Percentiles rank a stretch among this genome's conserved stretches.
phyloP scores from a whole-genome alignment of 2,113 vertebrate genomes.

The Xiphias gladius region DNA sequence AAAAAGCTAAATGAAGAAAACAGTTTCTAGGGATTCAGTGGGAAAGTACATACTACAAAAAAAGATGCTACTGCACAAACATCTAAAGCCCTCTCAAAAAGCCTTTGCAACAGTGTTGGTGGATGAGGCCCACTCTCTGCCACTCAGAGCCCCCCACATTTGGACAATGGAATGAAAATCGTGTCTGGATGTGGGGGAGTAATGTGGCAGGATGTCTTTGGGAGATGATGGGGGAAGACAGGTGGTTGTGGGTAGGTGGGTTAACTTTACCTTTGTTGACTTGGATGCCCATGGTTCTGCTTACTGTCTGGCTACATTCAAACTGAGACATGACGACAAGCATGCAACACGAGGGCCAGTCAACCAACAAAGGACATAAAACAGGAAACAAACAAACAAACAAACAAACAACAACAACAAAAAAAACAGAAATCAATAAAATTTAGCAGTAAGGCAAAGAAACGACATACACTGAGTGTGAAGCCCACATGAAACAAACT shows the following conservation, averaged over 20 bases:
- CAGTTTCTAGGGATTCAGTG: slow-evolving; percentile 8
- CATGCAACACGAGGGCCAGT: slow-evolving; percentile 79
- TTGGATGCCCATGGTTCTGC: slow-evolving; percentile 80
- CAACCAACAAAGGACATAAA: slow-evolving; percentile 71
- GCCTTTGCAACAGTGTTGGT: slow-evolving; percentile 38
- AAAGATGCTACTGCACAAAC: slow-evolving; percentile 36
- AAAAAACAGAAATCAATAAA: slow-evolving; percentile 63
- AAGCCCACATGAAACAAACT: slow-evolving; percentile 47
- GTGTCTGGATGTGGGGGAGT: slow-evolving; percentile 52
- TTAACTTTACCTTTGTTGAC: slow-evolving; percentile 84
- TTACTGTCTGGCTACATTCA: slow-evolving; percentile 85
- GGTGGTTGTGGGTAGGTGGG: slow-evolving; percentile 58
- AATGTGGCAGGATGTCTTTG: slow-evolving; percentile 41
- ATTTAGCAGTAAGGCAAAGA: slow-evolving; percentile 54
- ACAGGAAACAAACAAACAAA: slow-evolving; percentile 45
- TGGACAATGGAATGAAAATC: slow-evolving; percentile 44
- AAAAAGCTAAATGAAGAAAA: slow-evolving; percentile 37
- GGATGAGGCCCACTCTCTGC: slow-evolving; percentile 44
- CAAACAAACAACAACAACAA: slow-evolving; percentile 47
- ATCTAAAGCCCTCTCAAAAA: slow-evolving; percentile 41
- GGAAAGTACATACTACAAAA: slow-evolving; percentile 20
- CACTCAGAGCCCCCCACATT: slow-evolving; percentile 49
- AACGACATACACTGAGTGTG: slow-evolving; percentile 48
- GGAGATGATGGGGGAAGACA: slow-evolving; percentile 41
- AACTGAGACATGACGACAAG: slow-evolving; percentile 83